Evolutionary conservation across 2,888 invertebrate genomes (phyloP).

Genomic region (Philonicus albiceps): DNA sequence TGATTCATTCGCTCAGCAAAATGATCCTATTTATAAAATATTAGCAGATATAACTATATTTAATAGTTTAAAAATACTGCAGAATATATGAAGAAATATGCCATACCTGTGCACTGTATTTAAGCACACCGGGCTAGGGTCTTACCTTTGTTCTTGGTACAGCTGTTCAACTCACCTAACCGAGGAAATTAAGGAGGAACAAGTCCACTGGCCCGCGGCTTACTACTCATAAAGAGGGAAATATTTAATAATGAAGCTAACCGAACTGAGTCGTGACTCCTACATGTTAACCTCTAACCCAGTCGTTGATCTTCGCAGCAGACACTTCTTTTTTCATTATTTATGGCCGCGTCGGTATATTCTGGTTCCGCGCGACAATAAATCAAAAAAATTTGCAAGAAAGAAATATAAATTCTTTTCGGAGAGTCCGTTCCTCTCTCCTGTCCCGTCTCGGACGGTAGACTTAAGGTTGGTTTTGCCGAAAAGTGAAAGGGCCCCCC

Average conservation of each 20-base stretch:
- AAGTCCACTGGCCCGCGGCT: neutral
- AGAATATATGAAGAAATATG: neutral
- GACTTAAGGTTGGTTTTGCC: neutral
- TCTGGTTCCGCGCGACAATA: conserved; percentile 58
- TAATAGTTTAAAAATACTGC: neutral
- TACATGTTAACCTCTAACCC: conserved; percentile 63
- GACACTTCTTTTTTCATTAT: conserved; percentile 51
- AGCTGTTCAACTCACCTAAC: neutral
- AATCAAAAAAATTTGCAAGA: conserved; percentile 51
- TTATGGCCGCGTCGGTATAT: conserved; percentile 58
- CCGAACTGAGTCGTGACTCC: conserved; percentile 59
- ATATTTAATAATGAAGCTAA: conserved; percentile 40
- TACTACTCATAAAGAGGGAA: neutral
- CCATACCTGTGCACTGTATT: neutral
- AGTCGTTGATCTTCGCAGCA: conserved; percentile 30
- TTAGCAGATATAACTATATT: neutral
- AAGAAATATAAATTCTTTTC: conserved; percentile 5
- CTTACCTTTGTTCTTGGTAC: neutral
- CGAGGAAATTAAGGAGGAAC: neutral
- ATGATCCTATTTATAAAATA: neutral
- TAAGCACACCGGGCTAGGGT: neutral
- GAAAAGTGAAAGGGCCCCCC: conserved; percentile 24
- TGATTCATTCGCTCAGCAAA: neutral
- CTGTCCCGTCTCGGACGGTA: neutral
- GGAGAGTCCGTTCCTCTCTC: neutral